Percentiles rank a stretch among this genome's conserved stretches.
Evolutionary conservation across 2,797 vertebrate species (phyloP).

Genomic region (Thalassophryne amazonica): DNA sequence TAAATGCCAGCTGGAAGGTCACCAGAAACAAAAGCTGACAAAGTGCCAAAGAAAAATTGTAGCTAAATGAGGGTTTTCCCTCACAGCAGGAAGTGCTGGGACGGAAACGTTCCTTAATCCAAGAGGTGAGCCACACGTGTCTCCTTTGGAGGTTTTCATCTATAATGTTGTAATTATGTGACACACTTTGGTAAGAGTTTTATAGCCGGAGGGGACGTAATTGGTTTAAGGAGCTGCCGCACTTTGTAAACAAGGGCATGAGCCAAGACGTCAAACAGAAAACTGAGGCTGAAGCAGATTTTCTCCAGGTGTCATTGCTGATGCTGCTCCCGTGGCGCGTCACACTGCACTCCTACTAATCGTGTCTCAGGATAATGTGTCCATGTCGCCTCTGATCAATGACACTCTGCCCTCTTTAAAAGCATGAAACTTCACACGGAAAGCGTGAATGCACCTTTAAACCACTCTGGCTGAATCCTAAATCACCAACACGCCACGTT

Average conservation of each 20-base stretch:
- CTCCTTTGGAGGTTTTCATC: too few species aligned
- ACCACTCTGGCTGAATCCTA: constrained; percentile 33
- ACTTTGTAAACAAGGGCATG: constrained; percentile 30
- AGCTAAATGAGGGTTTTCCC: constrained; percentile 17
- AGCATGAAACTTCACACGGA: constrained; percentile 35
- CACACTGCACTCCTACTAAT: constrained; percentile 51
- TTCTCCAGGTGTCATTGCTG: constrained; percentile 48
- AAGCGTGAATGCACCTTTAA: constrained; percentile 48
- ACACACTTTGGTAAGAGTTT: background rate
- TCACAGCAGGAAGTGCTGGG: background rate
- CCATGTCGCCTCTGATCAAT: constrained; percentile 50
- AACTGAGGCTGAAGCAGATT: constrained; percentile 33
- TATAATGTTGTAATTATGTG: constrained; percentile 2
- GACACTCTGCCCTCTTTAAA: constrained; percentile 51
- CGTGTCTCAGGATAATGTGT: constrained; percentile 50
- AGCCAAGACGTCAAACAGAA: constrained; percentile 20
- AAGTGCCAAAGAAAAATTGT: constrained; percentile 3
- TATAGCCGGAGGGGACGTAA: background rate
- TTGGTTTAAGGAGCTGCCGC: constrained; percentile 10
- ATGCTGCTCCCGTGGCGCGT: constrained; percentile 44
- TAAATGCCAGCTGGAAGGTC: constrained; percentile 58
- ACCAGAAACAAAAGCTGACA: constrained; percentile 26
- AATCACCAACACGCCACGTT: constrained; percentile 40
- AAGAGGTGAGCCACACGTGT: too few species aligned
- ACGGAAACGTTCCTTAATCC: too few species aligned